Conservation (phyloP, 2,113 vertebrate species). For the Vicugna pacos region DNA sequence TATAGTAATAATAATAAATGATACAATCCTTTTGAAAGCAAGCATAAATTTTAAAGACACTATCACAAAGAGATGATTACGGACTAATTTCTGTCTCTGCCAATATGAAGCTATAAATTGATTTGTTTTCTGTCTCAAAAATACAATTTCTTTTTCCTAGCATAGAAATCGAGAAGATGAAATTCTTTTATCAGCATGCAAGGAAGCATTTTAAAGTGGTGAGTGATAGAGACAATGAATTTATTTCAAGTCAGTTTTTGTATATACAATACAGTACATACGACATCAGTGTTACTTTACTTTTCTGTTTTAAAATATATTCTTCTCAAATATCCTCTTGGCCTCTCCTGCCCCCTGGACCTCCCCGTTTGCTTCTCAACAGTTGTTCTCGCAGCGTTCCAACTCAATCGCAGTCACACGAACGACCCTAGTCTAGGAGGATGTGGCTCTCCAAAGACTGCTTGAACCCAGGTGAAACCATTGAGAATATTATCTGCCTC, state of each 20-base stretch:
- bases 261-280: neutral
- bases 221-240: neutral
- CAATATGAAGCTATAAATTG: constrained; percentile 6
- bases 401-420: neutral
- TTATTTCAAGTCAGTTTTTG: constrained; percentile 27
- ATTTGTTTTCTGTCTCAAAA: constrained; percentile 46
- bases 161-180: neutral
- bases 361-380: neutral
- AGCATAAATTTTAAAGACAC: neutral
- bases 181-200: neutral
- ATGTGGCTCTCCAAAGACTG: neutral
- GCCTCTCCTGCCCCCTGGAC: neutral
- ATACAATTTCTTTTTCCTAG: constrained; percentile 34
- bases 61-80: neutral
- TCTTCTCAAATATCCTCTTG: neutral
- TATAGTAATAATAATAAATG: neutral
- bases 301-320: constrained; percentile 7
- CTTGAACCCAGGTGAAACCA: neutral
- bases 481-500: neutral
- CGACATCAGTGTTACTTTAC: neutral
- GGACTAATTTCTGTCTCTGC: neutral
- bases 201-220: constrained; percentile 25
- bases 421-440: neutral
- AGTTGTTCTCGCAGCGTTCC: neutral
- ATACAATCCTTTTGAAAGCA: neutral